Evolutionary conservation across 2,113 vertebrate species (phyloP).

Genomic region (Oceanites oceanicus): DNA sequence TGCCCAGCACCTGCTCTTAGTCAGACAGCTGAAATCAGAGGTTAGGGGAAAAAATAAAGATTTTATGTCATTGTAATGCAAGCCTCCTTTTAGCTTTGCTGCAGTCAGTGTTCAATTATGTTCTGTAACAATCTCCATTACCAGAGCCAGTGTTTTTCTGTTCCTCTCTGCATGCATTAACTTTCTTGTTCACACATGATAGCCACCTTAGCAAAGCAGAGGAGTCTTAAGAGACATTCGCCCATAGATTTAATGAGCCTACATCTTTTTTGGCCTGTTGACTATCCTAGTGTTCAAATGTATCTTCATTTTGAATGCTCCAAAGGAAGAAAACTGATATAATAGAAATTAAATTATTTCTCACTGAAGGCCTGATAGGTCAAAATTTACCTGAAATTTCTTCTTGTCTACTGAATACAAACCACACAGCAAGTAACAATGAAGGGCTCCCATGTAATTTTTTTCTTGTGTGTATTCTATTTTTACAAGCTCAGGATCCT

Average conservation of each 20-base stretch:
- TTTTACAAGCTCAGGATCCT: conserved; percentile 6
- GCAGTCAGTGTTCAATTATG: conserved; percentile 63
- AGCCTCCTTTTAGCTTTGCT: conserved; percentile 67
- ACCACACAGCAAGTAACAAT: not conserved
- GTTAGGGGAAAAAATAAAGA: conserved; percentile 56
- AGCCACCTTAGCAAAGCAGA: conserved; percentile 5
- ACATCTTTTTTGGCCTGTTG: not conserved
- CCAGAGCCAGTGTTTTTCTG: conserved; percentile 30
- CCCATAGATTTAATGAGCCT: not conserved
- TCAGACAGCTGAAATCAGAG: conserved; percentile 66
- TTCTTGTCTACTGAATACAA: not conserved
- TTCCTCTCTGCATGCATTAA: conserved; percentile 46
- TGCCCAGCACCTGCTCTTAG: conserved; percentile 64
- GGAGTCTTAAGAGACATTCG: not conserved
- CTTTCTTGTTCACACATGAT: not conserved
- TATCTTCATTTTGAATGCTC: not conserved
- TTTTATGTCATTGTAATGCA: conserved; percentile 67
- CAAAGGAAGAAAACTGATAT: not conserved
- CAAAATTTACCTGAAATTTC: conserved; percentile 29
- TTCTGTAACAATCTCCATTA: conserved; percentile 58
- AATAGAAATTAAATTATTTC: conserved; percentile 10
- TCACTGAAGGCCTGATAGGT: not conserved
- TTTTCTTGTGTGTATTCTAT: not conserved
- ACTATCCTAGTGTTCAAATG: not conserved
- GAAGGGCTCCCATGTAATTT: not conserved